Conservation (phyloP, 2,888 invertebrate species). For the Himalopsyche anomala region DNA sequence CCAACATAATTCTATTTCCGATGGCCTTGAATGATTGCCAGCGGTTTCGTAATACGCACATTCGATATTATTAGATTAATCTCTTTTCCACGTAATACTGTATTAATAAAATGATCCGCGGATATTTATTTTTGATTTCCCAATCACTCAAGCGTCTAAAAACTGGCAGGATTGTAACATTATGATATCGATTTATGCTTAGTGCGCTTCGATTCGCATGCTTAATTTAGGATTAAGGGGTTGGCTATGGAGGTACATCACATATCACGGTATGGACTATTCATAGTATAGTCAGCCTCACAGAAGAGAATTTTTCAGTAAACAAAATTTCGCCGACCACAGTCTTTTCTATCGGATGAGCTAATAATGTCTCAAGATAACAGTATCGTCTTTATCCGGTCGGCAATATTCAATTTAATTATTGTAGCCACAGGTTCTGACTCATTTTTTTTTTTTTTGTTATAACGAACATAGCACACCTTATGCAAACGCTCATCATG, state of each 20-base stretch:
- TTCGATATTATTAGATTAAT: constrained; percentile 22
- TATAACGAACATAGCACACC: too few species aligned
- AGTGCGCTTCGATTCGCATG: background rate
- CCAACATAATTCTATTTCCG: constrained; percentile 26
- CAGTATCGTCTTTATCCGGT: too few species aligned
- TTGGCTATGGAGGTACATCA: background rate
- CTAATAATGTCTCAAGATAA: too few species aligned
- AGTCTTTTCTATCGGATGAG: too few species aligned
- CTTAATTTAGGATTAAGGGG: background rate
- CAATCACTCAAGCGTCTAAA: background rate
- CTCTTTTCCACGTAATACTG: background rate
- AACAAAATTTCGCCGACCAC: too few species aligned
- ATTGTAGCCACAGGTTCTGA: too few species aligned
- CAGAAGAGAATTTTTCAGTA: too few species aligned
- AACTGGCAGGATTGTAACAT: background rate
- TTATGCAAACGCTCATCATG: too few species aligned
- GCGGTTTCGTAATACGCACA: constrained; percentile 50
- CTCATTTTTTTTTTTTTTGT: too few species aligned
- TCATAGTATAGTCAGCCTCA: too few species aligned
- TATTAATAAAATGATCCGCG: background rate
- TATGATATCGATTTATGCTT: background rate
- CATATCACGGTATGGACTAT: background rate
- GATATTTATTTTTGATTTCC: background rate
- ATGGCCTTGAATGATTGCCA: constrained; percentile 59
- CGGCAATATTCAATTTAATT: too few species aligned